Conservation (phyloP, 2,888 invertebrate genomes). For the Eupithecia subumbrata region DNA sequence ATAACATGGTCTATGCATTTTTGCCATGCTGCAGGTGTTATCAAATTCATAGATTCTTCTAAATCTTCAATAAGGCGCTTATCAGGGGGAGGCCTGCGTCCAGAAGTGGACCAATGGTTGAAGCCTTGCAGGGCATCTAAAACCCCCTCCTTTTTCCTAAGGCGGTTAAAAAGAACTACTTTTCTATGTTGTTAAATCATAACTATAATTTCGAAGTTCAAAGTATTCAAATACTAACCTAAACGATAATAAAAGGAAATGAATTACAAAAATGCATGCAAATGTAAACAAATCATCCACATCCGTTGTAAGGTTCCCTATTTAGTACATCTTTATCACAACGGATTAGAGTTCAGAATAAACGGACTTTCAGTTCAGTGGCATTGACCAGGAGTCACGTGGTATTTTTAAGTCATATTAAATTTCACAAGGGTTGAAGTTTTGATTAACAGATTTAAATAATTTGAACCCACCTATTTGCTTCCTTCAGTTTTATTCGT, state of each 20-base stretch:
- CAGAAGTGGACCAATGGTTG: too few species aligned
- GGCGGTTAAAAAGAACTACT: too few species aligned
- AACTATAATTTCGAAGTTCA: neutral
- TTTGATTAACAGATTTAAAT: neutral
- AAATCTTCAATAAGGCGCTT: too few species aligned
- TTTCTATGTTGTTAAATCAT: neutral
- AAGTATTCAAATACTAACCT: conserved; percentile 18
- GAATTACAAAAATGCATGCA: conserved; percentile 29
- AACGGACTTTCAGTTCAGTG: neutral
- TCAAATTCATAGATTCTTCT: too few species aligned
- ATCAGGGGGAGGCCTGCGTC: too few species aligned
- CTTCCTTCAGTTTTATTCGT: neutral
- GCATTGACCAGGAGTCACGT: conserved; percentile 7
- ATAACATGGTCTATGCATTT: too few species aligned
- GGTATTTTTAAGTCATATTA: neutral
- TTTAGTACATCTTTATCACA: neutral
- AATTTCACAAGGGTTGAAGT: neutral
- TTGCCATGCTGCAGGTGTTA: too few species aligned
- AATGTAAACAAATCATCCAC: conserved; percentile 27
- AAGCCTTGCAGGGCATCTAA: too few species aligned
- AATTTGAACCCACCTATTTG: neutral
- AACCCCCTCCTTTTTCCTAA: too few species aligned
- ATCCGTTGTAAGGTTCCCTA: conserved; percentile 15
- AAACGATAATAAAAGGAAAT: conserved; percentile 25
- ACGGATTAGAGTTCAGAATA: conserved; percentile 1